Conservation (phyloP, 2,888 invertebrate genomes). For the Drosophila emarginata region DNA sequence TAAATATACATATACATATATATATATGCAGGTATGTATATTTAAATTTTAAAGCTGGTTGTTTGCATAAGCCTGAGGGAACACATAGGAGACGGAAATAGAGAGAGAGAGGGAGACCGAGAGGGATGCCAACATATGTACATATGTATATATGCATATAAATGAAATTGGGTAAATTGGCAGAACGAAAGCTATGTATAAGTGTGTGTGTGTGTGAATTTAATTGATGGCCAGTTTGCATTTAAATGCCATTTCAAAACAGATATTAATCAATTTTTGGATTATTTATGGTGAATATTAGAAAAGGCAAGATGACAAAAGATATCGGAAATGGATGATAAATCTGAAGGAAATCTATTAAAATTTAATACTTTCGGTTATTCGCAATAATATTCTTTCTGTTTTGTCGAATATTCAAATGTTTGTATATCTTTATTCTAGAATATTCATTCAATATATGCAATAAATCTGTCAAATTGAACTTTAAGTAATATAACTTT, state of each 20-base stretch:
- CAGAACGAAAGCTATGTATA: background rate
- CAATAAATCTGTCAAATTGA: background rate
- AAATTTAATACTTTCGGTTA: background rate
- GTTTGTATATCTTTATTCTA: background rate
- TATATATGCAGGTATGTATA: background rate
- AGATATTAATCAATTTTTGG: slow-evolving; percentile 46
- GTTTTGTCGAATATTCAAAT: background rate
- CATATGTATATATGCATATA: slow-evolving; percentile 22
- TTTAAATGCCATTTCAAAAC: slow-evolving; percentile 35
- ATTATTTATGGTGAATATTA: slow-evolving; percentile 31
- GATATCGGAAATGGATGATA: background rate
- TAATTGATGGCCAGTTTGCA: slow-evolving; percentile 33
- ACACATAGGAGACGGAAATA: background rate
- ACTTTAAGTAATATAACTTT: no score
- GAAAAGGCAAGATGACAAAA: background rate
- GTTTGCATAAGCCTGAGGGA: slow-evolving; percentile 3
- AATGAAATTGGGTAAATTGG: slow-evolving; percentile 32
- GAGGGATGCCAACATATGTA: slow-evolving; percentile 21
- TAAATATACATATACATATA: background rate
- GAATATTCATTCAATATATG: background rate
- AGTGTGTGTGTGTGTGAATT: slow-evolving; percentile 20
- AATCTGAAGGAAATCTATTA: background rate
- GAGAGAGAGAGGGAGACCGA: background rate
- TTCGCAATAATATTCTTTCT: background rate
- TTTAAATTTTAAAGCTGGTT: slow-evolving; percentile 3